These are phyloP conservation scores for Distichodus sexfasciatus DNA, from an alignment of 2,797 vertebrate genomes.

Conservation along the genomic window DNA sequence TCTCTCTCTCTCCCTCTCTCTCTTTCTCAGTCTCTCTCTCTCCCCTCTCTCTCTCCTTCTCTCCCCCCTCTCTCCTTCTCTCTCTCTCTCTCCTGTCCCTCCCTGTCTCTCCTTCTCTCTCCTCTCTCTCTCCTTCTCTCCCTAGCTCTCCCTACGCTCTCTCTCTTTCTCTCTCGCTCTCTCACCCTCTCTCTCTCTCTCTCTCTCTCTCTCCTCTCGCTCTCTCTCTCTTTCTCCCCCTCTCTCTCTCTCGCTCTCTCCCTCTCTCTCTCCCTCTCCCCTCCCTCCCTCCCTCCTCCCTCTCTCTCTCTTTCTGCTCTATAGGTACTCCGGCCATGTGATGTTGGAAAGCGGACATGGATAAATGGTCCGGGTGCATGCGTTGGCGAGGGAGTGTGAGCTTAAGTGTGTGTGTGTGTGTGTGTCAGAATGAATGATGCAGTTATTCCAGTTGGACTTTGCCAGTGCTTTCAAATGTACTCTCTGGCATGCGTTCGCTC, in stretches of 20 bases:
- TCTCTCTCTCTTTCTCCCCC: constrained; percentile 32
- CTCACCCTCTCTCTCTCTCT: constrained; percentile 55
- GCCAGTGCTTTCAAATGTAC: constrained; percentile 36
- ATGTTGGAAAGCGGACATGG: not conserved
- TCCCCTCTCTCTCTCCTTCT: constrained; percentile 54
- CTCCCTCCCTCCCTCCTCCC: constrained; percentile 59
- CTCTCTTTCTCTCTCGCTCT: constrained; percentile 35
- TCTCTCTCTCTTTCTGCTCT: constrained; percentile 52
- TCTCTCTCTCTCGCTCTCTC: not conserved
- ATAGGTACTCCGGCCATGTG: too few relatives aligned
- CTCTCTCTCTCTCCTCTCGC: constrained; percentile 50
- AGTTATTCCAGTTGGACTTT: constrained; percentile 34
- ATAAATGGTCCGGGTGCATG: not conserved
- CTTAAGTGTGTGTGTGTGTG: constrained; percentile 19
- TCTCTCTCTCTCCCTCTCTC: not conserved
- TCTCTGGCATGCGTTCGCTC: constrained; percentile 56
- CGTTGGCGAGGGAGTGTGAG: not conserved
- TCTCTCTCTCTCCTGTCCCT: constrained; percentile 23
- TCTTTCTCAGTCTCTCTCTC: constrained; percentile 53
- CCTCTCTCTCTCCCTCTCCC: constrained; percentile 23
- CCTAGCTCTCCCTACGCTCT: not conserved
- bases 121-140: constrained; percentile 60
- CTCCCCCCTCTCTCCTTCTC: constrained; percentile 3
- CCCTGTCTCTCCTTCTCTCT: not conserved
- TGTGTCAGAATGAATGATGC: constrained; percentile 31